phyloP scores from a whole-genome alignment of 2,797 vertebrate species.

The Austrolebias charrua region DNA sequence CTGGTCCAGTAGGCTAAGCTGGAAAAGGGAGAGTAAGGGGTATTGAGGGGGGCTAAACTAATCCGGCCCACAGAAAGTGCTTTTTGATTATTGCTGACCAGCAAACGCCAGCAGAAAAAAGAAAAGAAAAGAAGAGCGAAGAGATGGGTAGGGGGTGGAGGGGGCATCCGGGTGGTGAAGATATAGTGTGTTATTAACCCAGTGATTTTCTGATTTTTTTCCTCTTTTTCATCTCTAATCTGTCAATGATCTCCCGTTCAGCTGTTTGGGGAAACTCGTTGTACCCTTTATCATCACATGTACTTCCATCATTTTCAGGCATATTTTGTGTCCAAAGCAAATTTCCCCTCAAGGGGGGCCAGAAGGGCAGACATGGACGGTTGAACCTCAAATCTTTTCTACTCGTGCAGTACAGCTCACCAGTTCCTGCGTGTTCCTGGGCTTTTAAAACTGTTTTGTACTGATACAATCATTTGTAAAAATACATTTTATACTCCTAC shows the following conservation, averaged over 20 bases:
- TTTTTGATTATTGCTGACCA: conserved; percentile 99
- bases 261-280: conserved; percentile 65
- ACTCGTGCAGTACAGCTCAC: conserved; percentile 69
- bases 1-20: conserved; percentile 99
- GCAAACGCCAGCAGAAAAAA: conserved; percentile 88
- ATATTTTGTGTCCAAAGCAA: conserved; percentile 64
- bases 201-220: conserved; percentile 56
- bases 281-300: conserved; percentile 67
- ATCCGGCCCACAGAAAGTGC: conserved; percentile 99
- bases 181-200: conserved; percentile 73
- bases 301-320: conserved; percentile 64
- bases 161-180: conserved; percentile 34
- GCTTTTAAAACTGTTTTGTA: conserved; percentile 23
- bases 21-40: conserved; percentile 70
- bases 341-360: conserved; percentile 37
- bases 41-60: conserved; percentile 68
- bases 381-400: conserved; percentile 62
- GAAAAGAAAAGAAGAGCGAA: conserved; percentile 55
- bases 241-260: conserved; percentile 70
- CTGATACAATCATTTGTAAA: conserved; percentile 20
- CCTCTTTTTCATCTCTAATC: conserved; percentile 65
- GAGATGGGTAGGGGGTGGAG: conserved; percentile 60
- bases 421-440: conserved; percentile 59
- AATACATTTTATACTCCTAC: conserved; percentile 14
- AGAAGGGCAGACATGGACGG: conserved; percentile 64